Base-by-base conservation (phyloP, 2,888 invertebrate species). In the Villa cingulata region DNA sequence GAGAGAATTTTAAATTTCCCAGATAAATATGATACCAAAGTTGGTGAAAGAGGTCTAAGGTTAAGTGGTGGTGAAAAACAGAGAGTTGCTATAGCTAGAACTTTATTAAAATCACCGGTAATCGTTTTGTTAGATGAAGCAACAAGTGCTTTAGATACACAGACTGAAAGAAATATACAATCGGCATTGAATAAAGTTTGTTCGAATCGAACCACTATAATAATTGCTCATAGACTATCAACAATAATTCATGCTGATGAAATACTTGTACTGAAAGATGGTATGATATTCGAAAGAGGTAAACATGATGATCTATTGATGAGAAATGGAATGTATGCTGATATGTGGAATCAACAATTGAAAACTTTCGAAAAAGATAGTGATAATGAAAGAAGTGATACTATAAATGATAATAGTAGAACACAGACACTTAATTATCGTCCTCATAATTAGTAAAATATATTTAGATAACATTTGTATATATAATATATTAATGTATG, bases 21-120 rank as follows among this genome's bases (percentile, higher is more conserved):
- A 1, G 87, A 90, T 53, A 80, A 79, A 40, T 91, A 90, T 61
- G 86, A 89, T 44, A 87, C 89, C 0, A 64, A 85, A 80, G 89
- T 97, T 18, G 97, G 97, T 7, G 97, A 97, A 70, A 74, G 97
- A 62, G 97, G 97, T 6, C 70, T 97, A 49, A 82, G 94, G 53
- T 72, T 97, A 51, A 95, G 95, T 63, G 97, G 97, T 2, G 97
- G 97, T 2, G 97, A 97, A 65, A 97, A 98, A 62, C 97, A 98
- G 66, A 75, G 96, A 55, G 90, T 97, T 48, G 97, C 96, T 1
- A 97, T 97, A 54, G 97, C 97, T 0, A 73, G 97, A 53, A 96
- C 96, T 0, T 75, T 98, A 20, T 74, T 98, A 20, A 97, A 97
- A 66, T 77, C 88, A 4, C 96, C 96, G 0, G 77, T 80, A 36